A percentile compares a stretch with the other conserved stretches of the same genome.
Evolutionary conservation across 2,888 invertebrate species (phyloP).

Genomic region (Eurytoma californica): DNA sequence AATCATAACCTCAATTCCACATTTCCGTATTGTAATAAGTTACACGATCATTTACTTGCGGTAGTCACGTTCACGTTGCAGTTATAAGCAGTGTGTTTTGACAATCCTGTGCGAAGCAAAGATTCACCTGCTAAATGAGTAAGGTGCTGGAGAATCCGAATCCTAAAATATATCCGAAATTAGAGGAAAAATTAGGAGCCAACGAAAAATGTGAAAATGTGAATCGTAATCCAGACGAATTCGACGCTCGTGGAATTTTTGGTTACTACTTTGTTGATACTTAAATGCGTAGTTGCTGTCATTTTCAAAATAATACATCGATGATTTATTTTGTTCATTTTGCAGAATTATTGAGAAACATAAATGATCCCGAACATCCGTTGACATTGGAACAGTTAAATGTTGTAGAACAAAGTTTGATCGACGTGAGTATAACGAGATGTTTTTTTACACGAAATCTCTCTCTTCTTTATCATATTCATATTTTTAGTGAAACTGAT

Average conservation of each 20-base stretch:
- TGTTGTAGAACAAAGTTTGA: slow-evolving; percentile 90
- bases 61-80: neutral
- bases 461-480: neutral
- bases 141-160: slow-evolving; percentile 86
- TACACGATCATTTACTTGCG: neutral
- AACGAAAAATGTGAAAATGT: slow-evolving; percentile 87
- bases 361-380: slow-evolving; percentile 99
- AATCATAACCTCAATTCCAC: neutral
- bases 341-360: slow-evolving; percentile 91
- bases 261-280: slow-evolving; percentile 76
- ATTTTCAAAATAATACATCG: neutral
- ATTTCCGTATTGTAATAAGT: too few relatives aligned
- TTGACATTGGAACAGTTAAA: slow-evolving; percentile 94
- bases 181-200: slow-evolving; percentile 82
- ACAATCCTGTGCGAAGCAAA: neutral
- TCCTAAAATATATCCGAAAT: slow-evolving; percentile 88
- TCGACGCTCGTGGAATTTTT: slow-evolving; percentile 93
- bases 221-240: slow-evolving; percentile 79
- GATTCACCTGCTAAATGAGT: slow-evolving; percentile 51
- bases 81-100: neutral
- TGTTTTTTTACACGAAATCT: neutral
- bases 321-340: slow-evolving; percentile 56
- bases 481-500: slow-evolving; percentile 8
- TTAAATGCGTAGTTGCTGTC: neutral
- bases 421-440: slow-evolving; percentile 74